These are phyloP conservation scores for Lasioglossum leucozonium DNA, from an alignment of 2,888 invertebrate genomes.

Conservation along the genomic window DNA sequence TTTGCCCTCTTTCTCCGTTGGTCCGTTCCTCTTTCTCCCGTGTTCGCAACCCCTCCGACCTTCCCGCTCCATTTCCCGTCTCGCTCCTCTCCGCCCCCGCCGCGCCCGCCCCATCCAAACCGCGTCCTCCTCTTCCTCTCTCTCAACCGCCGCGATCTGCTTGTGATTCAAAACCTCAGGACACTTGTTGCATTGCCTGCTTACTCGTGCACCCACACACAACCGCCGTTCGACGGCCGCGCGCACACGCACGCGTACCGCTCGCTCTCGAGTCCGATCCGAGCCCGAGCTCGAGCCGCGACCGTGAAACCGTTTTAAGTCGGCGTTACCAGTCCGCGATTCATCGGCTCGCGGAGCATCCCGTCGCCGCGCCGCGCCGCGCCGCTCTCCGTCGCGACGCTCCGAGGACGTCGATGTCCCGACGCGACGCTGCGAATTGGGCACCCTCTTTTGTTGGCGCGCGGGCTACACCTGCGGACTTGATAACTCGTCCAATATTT, in stretches of 20 bases:
- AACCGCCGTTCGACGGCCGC: conserved; percentile 46
- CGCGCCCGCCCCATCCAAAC: conserved; percentile 40
- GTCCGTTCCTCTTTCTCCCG: conserved; percentile 65
- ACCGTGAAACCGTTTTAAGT: conserved; percentile 77
- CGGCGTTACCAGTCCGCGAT: conserved; percentile 72
- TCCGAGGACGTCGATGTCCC: not conserved
- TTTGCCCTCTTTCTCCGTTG: conserved; percentile 53
- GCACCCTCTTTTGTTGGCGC: not conserved
- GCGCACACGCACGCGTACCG: conserved; percentile 45
- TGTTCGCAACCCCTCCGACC: conserved; percentile 56
- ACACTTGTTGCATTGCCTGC: conserved; percentile 84
- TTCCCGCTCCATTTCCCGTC: conserved; percentile 53
- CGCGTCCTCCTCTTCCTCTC: conserved; percentile 69
- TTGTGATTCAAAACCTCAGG: conserved; percentile 85
- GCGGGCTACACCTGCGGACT: not conserved
- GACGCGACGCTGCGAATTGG: not conserved
- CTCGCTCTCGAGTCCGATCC: conserved; percentile 35
- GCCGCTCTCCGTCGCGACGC: not conserved
- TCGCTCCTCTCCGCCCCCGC: conserved; percentile 28
- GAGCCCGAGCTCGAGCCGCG: conserved; percentile 53
- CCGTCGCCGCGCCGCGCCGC: not conserved
- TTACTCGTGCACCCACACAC: conserved; percentile 73
- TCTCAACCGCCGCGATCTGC: conserved; percentile 81
- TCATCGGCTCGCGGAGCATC: conserved; percentile 72
- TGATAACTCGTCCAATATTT: not conserved